These are phyloP conservation scores for Poicephalus meyeri DNA, from an alignment of 2,113 vertebrate genomes.

Conservation along the genomic window DNA sequence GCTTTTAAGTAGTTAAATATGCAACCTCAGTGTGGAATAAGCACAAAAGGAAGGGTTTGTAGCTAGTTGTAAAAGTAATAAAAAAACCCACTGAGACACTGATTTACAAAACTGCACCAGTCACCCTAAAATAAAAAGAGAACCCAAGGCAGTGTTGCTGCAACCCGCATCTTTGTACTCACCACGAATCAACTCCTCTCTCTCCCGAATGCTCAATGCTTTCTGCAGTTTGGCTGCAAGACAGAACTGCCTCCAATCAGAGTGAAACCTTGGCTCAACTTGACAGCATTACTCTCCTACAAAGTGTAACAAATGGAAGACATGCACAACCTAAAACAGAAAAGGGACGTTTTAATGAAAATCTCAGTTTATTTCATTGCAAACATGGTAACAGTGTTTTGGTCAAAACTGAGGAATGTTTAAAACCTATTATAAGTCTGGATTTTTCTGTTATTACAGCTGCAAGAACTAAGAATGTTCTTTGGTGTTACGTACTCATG, in stretches of 20 bases:
- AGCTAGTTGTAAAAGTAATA: neutral
- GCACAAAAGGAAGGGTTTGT: neutral
- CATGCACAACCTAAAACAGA: neutral
- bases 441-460: neutral
- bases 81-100: neutral
- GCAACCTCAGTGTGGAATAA: neutral
- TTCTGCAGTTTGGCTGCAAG: neutral
- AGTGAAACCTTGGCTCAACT: neutral
- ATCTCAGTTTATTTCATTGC: neutral
- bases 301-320: neutral
- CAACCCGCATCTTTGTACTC: neutral
- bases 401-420: neutral
- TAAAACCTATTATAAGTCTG: neutral
- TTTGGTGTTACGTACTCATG: neutral
- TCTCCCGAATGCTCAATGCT: accelerated
- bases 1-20: neutral
- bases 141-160: neutral
- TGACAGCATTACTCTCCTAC: neutral
- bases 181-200: neutral
- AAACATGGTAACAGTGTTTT: neutral
- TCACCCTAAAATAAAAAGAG: neutral
- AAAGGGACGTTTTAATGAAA: neutral
- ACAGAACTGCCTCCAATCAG: neutral
- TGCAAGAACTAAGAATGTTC: neutral
- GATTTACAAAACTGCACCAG: neutral